These are phyloP conservation scores for Hydrocynus forskahlii DNA, from an alignment of 2,797 vertebrate genomes.

Conservation along the genomic window DNA sequence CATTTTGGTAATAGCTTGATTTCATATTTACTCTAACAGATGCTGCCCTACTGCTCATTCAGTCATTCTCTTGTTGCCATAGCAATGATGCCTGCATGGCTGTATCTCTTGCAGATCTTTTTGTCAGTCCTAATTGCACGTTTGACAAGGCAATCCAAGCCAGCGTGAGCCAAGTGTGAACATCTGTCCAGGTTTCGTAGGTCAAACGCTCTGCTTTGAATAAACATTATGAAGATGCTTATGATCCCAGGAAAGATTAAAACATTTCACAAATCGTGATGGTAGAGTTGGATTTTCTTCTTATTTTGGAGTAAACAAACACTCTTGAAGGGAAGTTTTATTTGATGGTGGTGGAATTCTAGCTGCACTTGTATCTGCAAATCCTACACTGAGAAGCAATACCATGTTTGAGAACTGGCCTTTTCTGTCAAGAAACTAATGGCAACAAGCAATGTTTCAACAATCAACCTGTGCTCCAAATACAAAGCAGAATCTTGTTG, in stretches of 20 bases:
- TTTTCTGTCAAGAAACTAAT: no score
- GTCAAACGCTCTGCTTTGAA: conserved; percentile 31
- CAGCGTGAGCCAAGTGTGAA: conserved; percentile 14
- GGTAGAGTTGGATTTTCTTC: not conserved
- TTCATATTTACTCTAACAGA: conserved; percentile 58
- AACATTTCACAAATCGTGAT: not conserved
- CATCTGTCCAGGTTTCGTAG: conserved; percentile 19
- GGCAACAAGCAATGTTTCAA: no score
- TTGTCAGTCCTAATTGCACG: conserved; percentile 49
- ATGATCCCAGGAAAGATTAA: conserved; percentile 26
- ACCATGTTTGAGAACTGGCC: no score
- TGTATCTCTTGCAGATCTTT: conserved; percentile 39
- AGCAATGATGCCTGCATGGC: conserved; percentile 29
- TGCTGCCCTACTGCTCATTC: conserved; percentile 43
- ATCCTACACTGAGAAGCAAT: no score
- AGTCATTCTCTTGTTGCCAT: conserved; percentile 51
- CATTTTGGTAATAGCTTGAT: conserved; percentile 54
- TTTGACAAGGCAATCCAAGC: conserved; percentile 29
- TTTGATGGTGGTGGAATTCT: no score
- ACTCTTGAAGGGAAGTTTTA: no score
- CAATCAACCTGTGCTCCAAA: no score
- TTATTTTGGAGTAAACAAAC: no score
- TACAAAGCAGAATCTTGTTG: no score
- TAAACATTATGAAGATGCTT: conserved; percentile 33
- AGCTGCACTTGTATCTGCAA: no score